Evolutionary conservation across 1,140 invertebrate species (phyloP).

Genomic region (silkworm (Bombyx mori)): DNA sequence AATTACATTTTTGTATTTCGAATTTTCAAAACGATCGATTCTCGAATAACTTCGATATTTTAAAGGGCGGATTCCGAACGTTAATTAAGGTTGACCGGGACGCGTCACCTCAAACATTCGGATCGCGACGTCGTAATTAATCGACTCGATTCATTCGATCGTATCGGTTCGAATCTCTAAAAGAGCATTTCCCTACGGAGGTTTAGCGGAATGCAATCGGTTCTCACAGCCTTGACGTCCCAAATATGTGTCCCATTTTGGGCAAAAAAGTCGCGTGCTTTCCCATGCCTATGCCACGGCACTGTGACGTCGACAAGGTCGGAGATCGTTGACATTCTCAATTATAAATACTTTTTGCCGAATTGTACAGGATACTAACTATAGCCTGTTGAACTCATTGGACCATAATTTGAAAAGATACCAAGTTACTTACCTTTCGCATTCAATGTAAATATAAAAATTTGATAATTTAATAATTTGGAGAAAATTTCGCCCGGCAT

Average conservation of each 20-base stretch:
- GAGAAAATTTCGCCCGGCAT: background rate
- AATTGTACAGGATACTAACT: too few relatives aligned
- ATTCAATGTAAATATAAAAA: too few relatives aligned
- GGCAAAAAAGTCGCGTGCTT: constrained; percentile 49
- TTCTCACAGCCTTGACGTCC: constrained; percentile 54
- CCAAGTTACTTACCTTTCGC: too few relatives aligned
- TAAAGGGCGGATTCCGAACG: constrained; percentile 2
- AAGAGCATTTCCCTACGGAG: constrained; percentile 42
- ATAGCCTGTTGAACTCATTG: too few relatives aligned
- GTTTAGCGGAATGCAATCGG: constrained; percentile 40
- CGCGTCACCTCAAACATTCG: constrained; percentile 31
- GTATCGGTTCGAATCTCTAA: constrained; percentile 34
- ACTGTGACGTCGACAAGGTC: constrained; percentile 13
- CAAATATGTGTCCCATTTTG: constrained; percentile 39
- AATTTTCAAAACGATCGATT: too few relatives aligned
- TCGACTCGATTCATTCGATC: constrained; percentile 42
- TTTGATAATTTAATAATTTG: constrained; percentile 1
- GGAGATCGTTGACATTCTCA: constrained; percentile 5
- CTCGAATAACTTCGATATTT: too few relatives aligned
- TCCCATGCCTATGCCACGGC: constrained; percentile 39
- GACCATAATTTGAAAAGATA: too few relatives aligned
- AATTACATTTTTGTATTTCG: too few relatives aligned
- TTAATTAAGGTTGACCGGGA: constrained; percentile 18
- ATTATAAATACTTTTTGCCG: too few relatives aligned
- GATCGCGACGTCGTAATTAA: constrained; percentile 35